These are phyloP conservation scores for Conchocele bisecta DNA, from an alignment of 2,888 invertebrate genomes.

Conservation along the genomic window DNA sequence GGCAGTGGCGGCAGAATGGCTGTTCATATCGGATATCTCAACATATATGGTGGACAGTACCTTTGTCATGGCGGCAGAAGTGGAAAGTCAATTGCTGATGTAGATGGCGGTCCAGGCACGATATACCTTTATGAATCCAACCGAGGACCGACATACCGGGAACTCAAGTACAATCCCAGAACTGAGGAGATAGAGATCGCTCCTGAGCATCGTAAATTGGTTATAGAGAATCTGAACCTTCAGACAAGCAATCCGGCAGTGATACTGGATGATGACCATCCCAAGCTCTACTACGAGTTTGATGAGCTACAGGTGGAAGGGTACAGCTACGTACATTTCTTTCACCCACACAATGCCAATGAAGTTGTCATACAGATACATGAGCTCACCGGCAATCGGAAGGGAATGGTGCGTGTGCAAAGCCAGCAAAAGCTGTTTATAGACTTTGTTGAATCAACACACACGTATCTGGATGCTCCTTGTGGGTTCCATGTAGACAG, in stretches of 20 bases:
- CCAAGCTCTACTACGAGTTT: slow-evolving; percentile 68
- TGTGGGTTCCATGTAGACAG: slow-evolving; percentile 71
- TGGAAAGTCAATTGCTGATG: slow-evolving; percentile 24
- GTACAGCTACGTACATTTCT: slow-evolving; percentile 71
- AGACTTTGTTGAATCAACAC: slow-evolving; percentile 69
- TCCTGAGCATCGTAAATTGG: slow-evolving; percentile 70
- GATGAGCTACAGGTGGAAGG: slow-evolving; percentile 72
- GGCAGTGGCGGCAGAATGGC: slow-evolving; percentile 73
- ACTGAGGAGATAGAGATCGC: slow-evolving; percentile 62
- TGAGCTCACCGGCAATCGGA: slow-evolving; percentile 72
- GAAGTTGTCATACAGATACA: slow-evolving; percentile 65
- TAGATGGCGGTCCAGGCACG: slow-evolving; percentile 71
- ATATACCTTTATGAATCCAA: slow-evolving; percentile 72
- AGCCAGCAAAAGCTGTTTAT: slow-evolving; percentile 63
- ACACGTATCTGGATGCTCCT: slow-evolving; percentile 72
- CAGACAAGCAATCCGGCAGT: slow-evolving; percentile 67
- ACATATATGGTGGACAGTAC: slow-evolving; percentile 68
- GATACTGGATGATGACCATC: slow-evolving; percentile 68
- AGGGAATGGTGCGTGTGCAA: slow-evolving; percentile 69
- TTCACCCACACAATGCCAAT: slow-evolving; percentile 58
- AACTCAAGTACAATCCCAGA: slow-evolving; percentile 72
- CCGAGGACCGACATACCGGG: slow-evolving; percentile 71
- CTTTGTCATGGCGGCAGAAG: slow-evolving; percentile 61
- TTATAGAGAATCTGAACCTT: slow-evolving; percentile 62
- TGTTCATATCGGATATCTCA: slow-evolving; percentile 61